Percentiles rank a stretch among this genome's conserved stretches.
phyloP scores from a whole-genome alignment of 2,113 vertebrate genomes.

The Eulemur rufifrons region DNA sequence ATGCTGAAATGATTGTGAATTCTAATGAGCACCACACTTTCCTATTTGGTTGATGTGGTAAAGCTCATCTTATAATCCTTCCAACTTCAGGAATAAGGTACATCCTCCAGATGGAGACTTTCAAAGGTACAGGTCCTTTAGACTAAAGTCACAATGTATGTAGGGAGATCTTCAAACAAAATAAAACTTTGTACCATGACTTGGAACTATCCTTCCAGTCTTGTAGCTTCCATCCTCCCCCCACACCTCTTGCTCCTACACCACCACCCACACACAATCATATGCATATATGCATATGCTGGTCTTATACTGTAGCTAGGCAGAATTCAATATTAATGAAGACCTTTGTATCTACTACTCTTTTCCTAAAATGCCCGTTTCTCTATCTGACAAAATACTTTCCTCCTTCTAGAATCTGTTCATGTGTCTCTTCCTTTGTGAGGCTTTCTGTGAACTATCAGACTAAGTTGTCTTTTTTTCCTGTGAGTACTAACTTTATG shows the following conservation, averaged over 20 bases:
- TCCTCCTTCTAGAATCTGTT: not conserved
- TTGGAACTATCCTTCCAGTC: not conserved
- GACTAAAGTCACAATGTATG: not conserved
- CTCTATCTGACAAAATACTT: not conserved
- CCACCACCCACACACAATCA: no score
- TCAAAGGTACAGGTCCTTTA: not conserved
- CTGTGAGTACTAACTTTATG: not conserved
- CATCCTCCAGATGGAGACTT: not conserved
- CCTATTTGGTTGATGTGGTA: not conserved
- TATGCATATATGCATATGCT: accelerated
- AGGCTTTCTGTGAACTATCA: not conserved
- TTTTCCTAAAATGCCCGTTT: not conserved
- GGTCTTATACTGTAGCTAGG: not conserved
- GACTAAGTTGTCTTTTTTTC: not conserved
- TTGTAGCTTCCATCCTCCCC: not conserved
- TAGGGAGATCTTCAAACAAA: not conserved
- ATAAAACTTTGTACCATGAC: not conserved
- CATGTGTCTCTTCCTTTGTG: not conserved
- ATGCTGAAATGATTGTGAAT: not conserved
- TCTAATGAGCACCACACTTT: not conserved
- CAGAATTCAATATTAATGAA: not conserved
- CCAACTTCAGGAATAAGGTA: not conserved
- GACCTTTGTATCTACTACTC: not conserved
- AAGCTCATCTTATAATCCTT: not conserved
- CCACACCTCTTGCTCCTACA: not conserved